Percentiles rank a stretch among this genome's conserved stretches.
These are phyloP conservation scores for Cyanoliseus patagonus DNA, from an alignment of 2,113 vertebrate species.

Conservation along the genomic window DNA sequence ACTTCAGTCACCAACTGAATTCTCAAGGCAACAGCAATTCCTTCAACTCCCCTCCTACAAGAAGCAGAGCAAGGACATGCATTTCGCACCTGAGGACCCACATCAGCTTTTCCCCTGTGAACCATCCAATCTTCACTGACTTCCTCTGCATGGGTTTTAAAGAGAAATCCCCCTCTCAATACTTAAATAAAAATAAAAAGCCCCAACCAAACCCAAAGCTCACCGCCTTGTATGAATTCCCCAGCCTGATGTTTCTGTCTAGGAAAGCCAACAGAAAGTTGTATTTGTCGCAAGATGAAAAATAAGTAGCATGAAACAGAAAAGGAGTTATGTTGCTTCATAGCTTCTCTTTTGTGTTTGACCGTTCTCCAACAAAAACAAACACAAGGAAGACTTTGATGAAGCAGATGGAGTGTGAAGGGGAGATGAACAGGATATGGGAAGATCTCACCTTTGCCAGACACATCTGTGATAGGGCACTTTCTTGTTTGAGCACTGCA, in stretches of 20 bases:
- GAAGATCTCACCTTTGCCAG: not conserved
- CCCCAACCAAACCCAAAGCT: not conserved
- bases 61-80: rapidly evolving
- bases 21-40: rapidly evolving
- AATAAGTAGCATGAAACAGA: not conserved
- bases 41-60: rapidly evolving
- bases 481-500: not conserved
- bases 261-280: not conserved
- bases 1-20: not conserved
- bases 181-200: not conserved
- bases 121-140: not conserved
- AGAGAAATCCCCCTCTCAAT: not conserved
- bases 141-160: not conserved
- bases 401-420: not conserved
- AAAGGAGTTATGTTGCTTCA: not conserved
- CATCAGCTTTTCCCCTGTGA: not conserved
- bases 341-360: not conserved
- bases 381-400: not conserved
- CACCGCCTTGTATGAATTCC: not conserved
- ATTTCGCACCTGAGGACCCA: rapidly evolving
- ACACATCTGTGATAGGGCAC: no score
- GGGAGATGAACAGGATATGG: not conserved
- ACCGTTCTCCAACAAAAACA: not conserved
- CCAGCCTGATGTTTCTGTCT: not conserved
- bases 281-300: not conserved